A percentile compares a stretch with the other conserved stretches of the same genome.
These are phyloP conservation scores for Xiphydria camelus DNA, from an alignment of 2,888 invertebrate species.

Conservation along the genomic window DNA sequence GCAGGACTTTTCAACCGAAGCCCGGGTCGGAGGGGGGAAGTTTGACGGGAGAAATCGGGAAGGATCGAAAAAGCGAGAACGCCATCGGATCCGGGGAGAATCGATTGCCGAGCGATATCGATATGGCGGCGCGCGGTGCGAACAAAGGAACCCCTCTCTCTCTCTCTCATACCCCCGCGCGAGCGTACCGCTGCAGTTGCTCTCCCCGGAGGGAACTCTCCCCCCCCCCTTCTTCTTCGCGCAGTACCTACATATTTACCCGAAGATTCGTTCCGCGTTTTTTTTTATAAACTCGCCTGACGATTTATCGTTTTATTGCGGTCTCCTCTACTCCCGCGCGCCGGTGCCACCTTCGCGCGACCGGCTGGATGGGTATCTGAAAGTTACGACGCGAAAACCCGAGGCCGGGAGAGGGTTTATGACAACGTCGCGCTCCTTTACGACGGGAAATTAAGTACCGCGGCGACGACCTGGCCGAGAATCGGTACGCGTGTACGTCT, in stretches of 20 bases:
- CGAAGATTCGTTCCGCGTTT: slow-evolving; percentile 39
- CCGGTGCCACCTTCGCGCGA: neutral
- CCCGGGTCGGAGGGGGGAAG: slow-evolving; percentile 7
- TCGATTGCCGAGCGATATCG: slow-evolving; percentile 47
- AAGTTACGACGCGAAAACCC: too few relatives aligned
- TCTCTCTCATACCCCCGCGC: too few relatives aligned
- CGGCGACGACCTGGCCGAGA: too few relatives aligned
- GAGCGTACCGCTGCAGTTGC: too few relatives aligned
- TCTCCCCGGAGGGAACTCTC: too few relatives aligned
- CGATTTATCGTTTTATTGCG: slow-evolving; percentile 20
- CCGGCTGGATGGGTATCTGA: neutral
- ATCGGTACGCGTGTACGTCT: too few relatives aligned
- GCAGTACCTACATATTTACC: slow-evolving; percentile 46
- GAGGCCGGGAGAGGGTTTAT: too few relatives aligned
- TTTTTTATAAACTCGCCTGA: slow-evolving; percentile 19
- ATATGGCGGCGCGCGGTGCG: slow-evolving; percentile 26
- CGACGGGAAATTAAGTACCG: neutral
- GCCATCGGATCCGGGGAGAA: slow-evolving; percentile 38
- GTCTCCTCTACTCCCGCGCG: neutral
- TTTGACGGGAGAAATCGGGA: slow-evolving; percentile 15
- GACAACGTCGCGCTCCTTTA: too few relatives aligned
- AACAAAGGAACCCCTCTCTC: slow-evolving; percentile 26
- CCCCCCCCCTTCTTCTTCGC: too few relatives aligned
- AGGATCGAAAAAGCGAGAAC: slow-evolving; percentile 17
- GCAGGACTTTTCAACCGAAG: too few relatives aligned